Evolutionary conservation across 2,888 invertebrate genomes (phyloP), one percentile per base, ranked within the genome.

Genomic region (Cantharis flavilabris): DNA sequence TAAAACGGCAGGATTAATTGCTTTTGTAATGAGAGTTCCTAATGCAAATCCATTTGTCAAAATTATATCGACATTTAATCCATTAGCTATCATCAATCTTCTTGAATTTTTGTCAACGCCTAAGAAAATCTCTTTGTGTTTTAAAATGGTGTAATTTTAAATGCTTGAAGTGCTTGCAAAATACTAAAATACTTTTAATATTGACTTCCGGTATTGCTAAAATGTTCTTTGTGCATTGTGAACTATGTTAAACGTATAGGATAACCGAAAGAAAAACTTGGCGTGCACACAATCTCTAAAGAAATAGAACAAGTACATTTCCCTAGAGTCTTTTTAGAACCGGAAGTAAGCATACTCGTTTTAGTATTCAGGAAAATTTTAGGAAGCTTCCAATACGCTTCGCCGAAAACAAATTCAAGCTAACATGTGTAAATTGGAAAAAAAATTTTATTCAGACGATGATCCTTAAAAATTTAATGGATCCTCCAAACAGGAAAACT

Each of bases 401-500:
- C 49, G 5, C 2, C n/a, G 49, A 49, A 49, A 49, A 49, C 49
- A 49, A 49, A 64, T 64, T 20, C 9, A 23, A 64, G 26, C 23
- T 23, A 23, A 67, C 23, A 49, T 67, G 65, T 67, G 65, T 13
- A 23, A 67, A 67, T 67, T 67, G 65, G 20, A n/a, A 65, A 23
- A n/a, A 11, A 1, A 13, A 3, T 23, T 23, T 67, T 67, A 67
- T 65, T 20, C 23, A 65, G 23, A 65, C 23, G 65, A 20, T 23
- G 65, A 65, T 23, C 65, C 65, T 20, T 67, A 67, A 67, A 67
- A 67, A 23, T 67, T 67, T 67, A 67, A 67, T 67, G 65, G 23
- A 16, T 67, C 26, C 20, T 49, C 49, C 65, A 67, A 67, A 67
- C 23, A 67, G 26, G 65, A 49, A 49, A 49, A 49, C 49, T 49